These are phyloP conservation scores for Achlya flavicornis DNA, from an alignment of 2,888 invertebrate species.

Conservation along the genomic window DNA sequence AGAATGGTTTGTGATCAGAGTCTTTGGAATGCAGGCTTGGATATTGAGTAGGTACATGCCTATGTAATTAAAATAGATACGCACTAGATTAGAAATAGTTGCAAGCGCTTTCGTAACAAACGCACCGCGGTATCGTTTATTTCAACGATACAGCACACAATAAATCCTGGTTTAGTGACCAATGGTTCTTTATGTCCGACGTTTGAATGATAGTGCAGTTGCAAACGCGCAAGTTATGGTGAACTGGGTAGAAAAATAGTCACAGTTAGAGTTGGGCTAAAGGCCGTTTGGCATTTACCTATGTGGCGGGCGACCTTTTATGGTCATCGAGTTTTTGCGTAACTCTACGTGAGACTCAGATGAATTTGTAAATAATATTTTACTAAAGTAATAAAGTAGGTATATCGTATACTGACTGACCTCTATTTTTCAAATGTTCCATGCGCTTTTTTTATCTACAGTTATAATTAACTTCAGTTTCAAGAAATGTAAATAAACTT, in stretches of 20 bases:
- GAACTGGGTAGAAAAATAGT: constrained; percentile 27
- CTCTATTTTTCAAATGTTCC: neutral
- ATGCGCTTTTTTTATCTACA: too few relatives aligned
- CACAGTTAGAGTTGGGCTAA: constrained; percentile 31
- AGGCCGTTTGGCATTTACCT: constrained; percentile 55
- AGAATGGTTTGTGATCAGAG: constrained; percentile 53
- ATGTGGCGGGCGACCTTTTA: constrained; percentile 50
- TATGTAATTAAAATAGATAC: constrained; percentile 70
- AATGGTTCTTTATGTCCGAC: constrained; percentile 41
- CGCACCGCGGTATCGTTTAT: constrained; percentile 37
- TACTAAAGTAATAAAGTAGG: constrained; percentile 12
- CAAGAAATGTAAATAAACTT: too few relatives aligned
- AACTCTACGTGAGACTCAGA: constrained; percentile 41
- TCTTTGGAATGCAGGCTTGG: constrained; percentile 53
- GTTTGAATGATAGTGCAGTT: constrained; percentile 26
- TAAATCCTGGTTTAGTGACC: constrained; percentile 50
- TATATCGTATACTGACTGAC: neutral
- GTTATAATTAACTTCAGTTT: too few relatives aligned
- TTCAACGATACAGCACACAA: constrained; percentile 39
- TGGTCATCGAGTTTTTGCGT: constrained; percentile 57
- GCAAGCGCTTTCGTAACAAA: constrained; percentile 64
- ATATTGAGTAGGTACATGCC: constrained; percentile 36
- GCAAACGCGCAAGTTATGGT: constrained; percentile 45
- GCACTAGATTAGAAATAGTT: constrained; percentile 70
- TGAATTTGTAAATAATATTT: constrained; percentile 17